A percentile compares a stretch with the other conserved stretches of the same genome.
phyloP scores from a whole-genome alignment of 2,113 vertebrate species.

The Ictidomys tridecemlineatus region DNA sequence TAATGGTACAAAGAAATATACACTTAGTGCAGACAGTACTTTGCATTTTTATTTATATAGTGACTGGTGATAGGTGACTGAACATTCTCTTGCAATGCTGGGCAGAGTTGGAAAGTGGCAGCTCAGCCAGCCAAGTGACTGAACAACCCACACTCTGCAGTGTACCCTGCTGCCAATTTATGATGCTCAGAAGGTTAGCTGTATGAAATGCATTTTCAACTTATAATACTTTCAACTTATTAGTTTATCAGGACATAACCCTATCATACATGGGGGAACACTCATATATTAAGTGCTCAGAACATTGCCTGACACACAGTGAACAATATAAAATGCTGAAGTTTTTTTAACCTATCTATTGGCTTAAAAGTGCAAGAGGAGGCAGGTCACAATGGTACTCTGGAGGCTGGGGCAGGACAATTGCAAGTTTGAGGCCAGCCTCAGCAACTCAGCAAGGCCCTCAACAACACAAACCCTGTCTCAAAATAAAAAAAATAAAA shows the following conservation, averaged over 20 bases:
- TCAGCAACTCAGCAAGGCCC: too few relatives aligned
- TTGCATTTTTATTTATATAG: not conserved
- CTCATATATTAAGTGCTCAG: not conserved
- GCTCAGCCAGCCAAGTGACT: not conserved
- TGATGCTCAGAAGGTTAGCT: not conserved
- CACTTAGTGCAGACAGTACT: not conserved
- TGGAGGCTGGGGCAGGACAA: too few relatives aligned
- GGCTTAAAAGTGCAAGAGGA: conserved; percentile 29
- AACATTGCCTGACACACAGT: not conserved
- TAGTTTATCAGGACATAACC: not conserved
- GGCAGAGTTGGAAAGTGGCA: not conserved
- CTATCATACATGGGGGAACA: not conserved
- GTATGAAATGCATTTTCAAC: not conserved
- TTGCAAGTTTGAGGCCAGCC: too few relatives aligned
- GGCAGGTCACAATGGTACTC: too few relatives aligned
- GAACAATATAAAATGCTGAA: not conserved
- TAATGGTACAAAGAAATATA: not conserved
- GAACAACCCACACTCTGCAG: not conserved
- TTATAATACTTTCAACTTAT: not conserved
- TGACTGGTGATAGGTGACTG: not conserved
- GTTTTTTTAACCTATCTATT: not conserved
- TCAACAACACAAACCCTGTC: too few relatives aligned
- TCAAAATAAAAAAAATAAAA: too few relatives aligned
- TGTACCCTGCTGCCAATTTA: too few relatives aligned
- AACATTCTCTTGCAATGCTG: not conserved